Evolutionary conservation across 2,888 invertebrate species (phyloP).

Genomic region (Mythimna impura): DNA sequence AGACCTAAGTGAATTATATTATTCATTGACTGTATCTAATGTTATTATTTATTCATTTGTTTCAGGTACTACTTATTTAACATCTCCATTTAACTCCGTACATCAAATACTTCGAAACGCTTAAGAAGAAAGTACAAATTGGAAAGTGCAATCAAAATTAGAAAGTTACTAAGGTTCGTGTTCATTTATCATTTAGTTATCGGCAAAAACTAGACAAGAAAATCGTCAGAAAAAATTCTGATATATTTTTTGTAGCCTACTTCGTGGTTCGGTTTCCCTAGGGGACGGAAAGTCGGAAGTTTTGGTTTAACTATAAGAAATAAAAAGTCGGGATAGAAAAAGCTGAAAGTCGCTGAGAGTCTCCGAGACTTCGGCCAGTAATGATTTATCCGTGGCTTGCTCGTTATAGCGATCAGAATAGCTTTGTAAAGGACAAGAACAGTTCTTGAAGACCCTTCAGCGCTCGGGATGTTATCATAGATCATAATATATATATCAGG

Average conservation of each 20-base stretch:
- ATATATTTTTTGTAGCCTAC: slow-evolving; percentile 37
- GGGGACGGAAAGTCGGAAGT: slow-evolving; percentile 41
- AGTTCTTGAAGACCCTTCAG: slow-evolving; percentile 14
- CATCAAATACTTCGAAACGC: background rate
- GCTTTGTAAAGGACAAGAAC: slow-evolving; percentile 25
- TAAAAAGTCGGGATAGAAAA: slow-evolving; percentile 36
- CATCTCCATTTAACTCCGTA: slow-evolving; percentile 9
- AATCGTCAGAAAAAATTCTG: slow-evolving; percentile 8
- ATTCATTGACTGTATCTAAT: slow-evolving; percentile 28
- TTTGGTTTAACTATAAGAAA: slow-evolving; percentile 39
- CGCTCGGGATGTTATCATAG: slow-evolving; percentile 18
- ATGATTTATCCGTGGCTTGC: slow-evolving; percentile 44
- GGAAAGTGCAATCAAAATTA: slow-evolving; percentile 9
- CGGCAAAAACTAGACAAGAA: slow-evolving; percentile 25
- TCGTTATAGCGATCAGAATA: slow-evolving; percentile 48
- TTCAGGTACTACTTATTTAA: slow-evolving; percentile 48
- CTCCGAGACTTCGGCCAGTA: slow-evolving; percentile 31
- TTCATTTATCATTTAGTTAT: slow-evolving; percentile 26
- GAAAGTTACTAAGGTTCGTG: slow-evolving; percentile 24
- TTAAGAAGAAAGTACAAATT: slow-evolving; percentile 35
- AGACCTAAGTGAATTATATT: background rate
- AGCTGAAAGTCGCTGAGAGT: slow-evolving; percentile 29
- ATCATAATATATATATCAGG: background rate
- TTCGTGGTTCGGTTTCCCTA: slow-evolving; percentile 42
- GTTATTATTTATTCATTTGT: slow-evolving; percentile 34